Evolutionary conservation across 2,888 invertebrate genomes (phyloP).

Genomic region (Acleris holmiana): DNA sequence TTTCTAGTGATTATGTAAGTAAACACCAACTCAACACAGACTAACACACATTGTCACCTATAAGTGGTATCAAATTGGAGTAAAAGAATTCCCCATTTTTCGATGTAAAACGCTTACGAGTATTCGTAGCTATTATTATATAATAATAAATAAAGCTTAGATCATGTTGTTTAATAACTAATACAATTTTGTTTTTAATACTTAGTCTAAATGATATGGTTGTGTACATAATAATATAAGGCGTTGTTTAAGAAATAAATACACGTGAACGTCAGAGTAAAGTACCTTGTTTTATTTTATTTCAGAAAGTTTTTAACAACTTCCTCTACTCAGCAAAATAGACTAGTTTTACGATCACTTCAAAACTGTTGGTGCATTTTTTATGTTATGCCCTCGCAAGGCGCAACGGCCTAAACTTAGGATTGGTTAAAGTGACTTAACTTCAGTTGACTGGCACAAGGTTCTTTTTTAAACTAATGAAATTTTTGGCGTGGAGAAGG

Average conservation of each 20-base stretch:
- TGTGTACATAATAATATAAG: slow-evolving; percentile 48
- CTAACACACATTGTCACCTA: too few species aligned
- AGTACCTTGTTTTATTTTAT: slow-evolving; percentile 44
- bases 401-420: too few species aligned
- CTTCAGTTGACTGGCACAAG: too few species aligned
- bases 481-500: too few species aligned
- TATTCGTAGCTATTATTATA: slow-evolving; percentile 17
- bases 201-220: slow-evolving; percentile 36
- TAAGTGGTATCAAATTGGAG: too few species aligned
- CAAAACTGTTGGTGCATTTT: too few species aligned
- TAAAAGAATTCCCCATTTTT: slow-evolving; percentile 5
- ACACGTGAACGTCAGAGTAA: slow-evolving; percentile 66
- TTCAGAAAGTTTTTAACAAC: neutral
- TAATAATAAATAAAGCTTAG: slow-evolving; percentile 33
- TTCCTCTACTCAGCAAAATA: neutral
- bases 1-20: too few species aligned
- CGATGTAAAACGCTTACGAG: slow-evolving; percentile 14
- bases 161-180: slow-evolving; percentile 34
- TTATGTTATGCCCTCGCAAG: too few species aligned
- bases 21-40: too few species aligned
- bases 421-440: too few species aligned
- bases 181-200: slow-evolving; percentile 27
- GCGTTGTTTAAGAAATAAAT: slow-evolving; percentile 68
- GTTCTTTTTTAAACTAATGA: too few species aligned
- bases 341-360: too few species aligned